Conservation (phyloP, 2,888 invertebrate genomes). For the Lysandra bellargus region DNA sequence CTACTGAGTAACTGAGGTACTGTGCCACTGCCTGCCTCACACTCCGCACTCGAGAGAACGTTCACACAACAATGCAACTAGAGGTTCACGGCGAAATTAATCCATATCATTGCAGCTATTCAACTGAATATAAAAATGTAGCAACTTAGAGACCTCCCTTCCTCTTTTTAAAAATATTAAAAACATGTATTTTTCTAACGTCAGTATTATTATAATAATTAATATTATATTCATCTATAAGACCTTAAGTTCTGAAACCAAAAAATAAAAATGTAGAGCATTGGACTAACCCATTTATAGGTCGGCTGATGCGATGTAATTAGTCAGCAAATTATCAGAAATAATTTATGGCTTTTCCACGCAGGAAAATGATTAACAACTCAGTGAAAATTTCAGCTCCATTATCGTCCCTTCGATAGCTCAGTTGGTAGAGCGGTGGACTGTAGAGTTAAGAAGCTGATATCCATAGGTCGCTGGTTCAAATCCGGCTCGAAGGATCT, state of each 20-base stretch:
- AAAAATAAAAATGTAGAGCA: neutral
- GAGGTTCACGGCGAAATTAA: neutral
- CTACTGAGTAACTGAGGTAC: neutral
- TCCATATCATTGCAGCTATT: neutral
- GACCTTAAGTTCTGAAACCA: neutral
- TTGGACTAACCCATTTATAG: neutral
- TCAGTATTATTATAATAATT: neutral
- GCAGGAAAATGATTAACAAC: neutral
- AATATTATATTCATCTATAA: too few relatives aligned
- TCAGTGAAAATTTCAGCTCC: neutral
- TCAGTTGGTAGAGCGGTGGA: conserved; percentile 74
- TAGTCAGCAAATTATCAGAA: neutral
- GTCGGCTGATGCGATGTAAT: neutral
- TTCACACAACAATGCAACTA: neutral
- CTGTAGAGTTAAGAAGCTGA: conserved; percentile 55
- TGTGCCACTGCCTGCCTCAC: neutral
- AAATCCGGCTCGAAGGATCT: conserved; percentile 82
- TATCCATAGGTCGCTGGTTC: conserved; percentile 83
- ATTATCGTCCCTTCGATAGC: conserved; percentile 60
- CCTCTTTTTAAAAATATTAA: neutral
- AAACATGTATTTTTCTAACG: neutral
- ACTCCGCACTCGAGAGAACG: neutral
- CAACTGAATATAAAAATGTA: neutral
- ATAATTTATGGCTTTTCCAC: conserved; percentile 7
- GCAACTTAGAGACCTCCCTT: neutral